These are phyloP conservation scores for Chamaea fasciata DNA, from an alignment of 2,113 vertebrate species.

Conservation along the genomic window DNA sequence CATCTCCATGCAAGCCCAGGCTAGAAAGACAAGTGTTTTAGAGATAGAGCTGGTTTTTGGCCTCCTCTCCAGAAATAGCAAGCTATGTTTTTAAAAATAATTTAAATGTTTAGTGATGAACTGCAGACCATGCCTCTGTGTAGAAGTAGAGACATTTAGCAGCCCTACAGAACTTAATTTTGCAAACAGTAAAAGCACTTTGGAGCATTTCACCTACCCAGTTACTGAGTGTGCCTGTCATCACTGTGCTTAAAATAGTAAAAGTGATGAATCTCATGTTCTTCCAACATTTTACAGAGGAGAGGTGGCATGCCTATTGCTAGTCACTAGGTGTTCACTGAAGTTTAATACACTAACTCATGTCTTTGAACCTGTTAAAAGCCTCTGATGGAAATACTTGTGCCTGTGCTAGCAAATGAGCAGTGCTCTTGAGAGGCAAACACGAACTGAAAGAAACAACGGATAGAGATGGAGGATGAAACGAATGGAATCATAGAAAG, in stretches of 20 bases:
- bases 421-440: not conserved
- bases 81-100: not conserved
- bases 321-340: not conserved
- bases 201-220: not conserved
- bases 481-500: not conserved
- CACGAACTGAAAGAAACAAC: not conserved
- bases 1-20: not conserved
- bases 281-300: not conserved
- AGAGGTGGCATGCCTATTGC: not conserved
- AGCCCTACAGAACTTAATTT: not conserved
- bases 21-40: not conserved
- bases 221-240: not conserved
- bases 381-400: not conserved
- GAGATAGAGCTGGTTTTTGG: not conserved
- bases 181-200: not conserved
- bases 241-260: not conserved
- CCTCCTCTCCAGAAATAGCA: not conserved
- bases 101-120: not conserved
- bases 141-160: not conserved
- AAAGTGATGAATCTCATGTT: not conserved
- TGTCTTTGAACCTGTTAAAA: not conserved
- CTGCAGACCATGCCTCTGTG: not conserved
- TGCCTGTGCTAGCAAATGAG: not conserved
- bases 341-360: not conserved
- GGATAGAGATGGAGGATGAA: not conserved